Evolutionary conservation across 1,140 invertebrate genomes (phyloP), one percentile per base, ranked within the genome.

Genomic region (Neocloeon triangulifer): DNA sequence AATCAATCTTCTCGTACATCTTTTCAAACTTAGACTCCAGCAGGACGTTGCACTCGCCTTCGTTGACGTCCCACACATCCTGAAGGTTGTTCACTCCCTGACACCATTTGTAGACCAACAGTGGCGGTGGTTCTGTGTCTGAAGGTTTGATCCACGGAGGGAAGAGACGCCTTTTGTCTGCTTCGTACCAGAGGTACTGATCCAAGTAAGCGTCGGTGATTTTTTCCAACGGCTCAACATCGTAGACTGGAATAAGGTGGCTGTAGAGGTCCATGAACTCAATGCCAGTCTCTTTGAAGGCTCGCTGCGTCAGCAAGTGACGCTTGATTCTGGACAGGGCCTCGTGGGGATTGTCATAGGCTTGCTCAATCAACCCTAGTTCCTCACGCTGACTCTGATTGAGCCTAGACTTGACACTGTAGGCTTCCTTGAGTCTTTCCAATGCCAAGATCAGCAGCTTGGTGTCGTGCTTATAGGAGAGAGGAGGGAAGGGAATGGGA

Each of bases 221-320:
- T 56, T 99, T 99, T 53, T 99, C 95, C 6, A 99, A 56, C 0
- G 95, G 94, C 47, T 99, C 94, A 12, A 99, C 89, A 48, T 99
- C 94, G 49, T 99, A 98, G 0, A 99, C 94, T 0, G 95, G 94
- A 33, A 99, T 91, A 28, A 99, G 51, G 53, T 98, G 92, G 40
- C 86, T 96, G 56, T 99, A 99, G 18, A 99, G 59, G 52, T 99
- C 95, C 95, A 99, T 99, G 52, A 99, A 99, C 54, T 99, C 95
- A 44, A 99, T 99, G 10, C 91, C 89, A 35, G 85, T 77, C 68
- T 98, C 92, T 61, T 96, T 95, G 49, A 98, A 99, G 19, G 89
- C 84, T 56, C 95, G 66, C 52, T 97, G 92, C 0, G 95, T 99
- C 0, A 99, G 59, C 41, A 99, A 61, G 59, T 99, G 95, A 71